Percentiles rank a stretch among this genome's conserved stretches.
phyloP scores from a whole-genome alignment of 2,797 vertebrate genomes.

The Simalia tracyae region DNA sequence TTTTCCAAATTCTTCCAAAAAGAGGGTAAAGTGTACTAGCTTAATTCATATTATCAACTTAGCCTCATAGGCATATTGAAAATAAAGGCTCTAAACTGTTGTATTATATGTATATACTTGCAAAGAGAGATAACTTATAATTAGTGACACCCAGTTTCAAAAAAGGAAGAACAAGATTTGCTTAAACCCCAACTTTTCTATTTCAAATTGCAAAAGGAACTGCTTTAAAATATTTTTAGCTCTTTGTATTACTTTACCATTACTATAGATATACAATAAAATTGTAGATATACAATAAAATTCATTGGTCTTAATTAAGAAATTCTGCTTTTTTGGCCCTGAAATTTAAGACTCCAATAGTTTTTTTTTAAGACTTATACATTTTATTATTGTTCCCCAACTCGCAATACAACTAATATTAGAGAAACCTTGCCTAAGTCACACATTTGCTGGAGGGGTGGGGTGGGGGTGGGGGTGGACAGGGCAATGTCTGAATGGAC shows the following conservation, averaged over 20 bases:
- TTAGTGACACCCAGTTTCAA: neutral
- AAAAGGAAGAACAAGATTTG: neutral
- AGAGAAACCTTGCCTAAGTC: too few species aligned
- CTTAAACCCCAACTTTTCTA: neutral
- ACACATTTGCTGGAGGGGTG: too few species aligned
- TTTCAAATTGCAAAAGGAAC: neutral
- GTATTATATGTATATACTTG: neutral
- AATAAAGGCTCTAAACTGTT: neutral
- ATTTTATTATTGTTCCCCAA: too few species aligned
- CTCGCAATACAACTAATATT: too few species aligned
- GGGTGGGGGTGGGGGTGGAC: too few species aligned
- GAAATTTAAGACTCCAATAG: too few species aligned
- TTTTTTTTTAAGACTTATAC: too few species aligned
- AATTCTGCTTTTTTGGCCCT: too few species aligned
- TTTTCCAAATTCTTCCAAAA: constrained; percentile 31
- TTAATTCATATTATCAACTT: neutral
- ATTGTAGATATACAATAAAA: too few species aligned
- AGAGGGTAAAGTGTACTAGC: neutral
- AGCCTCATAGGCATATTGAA: neutral
- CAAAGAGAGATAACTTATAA: neutral
- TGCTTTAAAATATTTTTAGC: neutral
- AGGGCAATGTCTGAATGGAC: too few species aligned
- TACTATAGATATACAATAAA: neutral
- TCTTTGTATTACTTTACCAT: neutral
- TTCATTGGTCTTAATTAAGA: neutral